Percentiles rank a stretch among this genome's conserved stretches.
phyloP scores from a whole-genome alignment of 1,140 invertebrate species.

The Chrysopa pallens region DNA sequence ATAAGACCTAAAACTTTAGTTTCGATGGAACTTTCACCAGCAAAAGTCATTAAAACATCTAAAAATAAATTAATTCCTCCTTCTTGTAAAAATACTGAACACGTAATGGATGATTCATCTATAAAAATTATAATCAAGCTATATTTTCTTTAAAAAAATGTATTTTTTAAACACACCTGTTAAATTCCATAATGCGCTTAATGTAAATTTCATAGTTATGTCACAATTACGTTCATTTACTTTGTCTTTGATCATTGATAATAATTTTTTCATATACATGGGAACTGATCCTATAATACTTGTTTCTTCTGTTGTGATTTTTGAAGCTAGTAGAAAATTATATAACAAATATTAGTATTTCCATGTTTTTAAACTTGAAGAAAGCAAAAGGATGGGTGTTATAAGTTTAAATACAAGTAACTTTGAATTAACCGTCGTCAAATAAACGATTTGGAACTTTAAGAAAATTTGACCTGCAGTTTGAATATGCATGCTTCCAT shows the following conservation, averaged over 20 bases:
- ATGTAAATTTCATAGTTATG: constrained; percentile 64
- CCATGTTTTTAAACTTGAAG: no score
- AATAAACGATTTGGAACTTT: no score
- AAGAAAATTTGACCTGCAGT: no score
- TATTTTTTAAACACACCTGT: constrained; percentile 29
- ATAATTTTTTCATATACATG: constrained; percentile 54
- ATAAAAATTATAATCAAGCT: not conserved
- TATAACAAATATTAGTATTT: no score
- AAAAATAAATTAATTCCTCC: constrained; percentile 53
- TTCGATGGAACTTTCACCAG: constrained; percentile 46
- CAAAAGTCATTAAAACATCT: constrained; percentile 42
- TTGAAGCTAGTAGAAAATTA: constrained; percentile 27
- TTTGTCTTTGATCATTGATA: constrained; percentile 47
- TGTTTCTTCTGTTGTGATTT: constrained; percentile 59
- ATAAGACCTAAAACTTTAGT: constrained; percentile 62
- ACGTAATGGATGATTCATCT: constrained; percentile 57
- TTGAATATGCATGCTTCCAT: no score
- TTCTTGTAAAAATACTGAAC: constrained; percentile 50
- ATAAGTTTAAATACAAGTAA: no score
- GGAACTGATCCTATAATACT: constrained; percentile 48
- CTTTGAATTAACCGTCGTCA: no score
- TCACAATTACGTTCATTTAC: constrained; percentile 39
- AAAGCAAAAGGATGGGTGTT: no score
- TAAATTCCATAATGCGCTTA: constrained; percentile 70
- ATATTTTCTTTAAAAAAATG: not conserved